Base-by-base conservation (phyloP, 2,888 invertebrate species). In the Eledone cirrhosa region DNA sequence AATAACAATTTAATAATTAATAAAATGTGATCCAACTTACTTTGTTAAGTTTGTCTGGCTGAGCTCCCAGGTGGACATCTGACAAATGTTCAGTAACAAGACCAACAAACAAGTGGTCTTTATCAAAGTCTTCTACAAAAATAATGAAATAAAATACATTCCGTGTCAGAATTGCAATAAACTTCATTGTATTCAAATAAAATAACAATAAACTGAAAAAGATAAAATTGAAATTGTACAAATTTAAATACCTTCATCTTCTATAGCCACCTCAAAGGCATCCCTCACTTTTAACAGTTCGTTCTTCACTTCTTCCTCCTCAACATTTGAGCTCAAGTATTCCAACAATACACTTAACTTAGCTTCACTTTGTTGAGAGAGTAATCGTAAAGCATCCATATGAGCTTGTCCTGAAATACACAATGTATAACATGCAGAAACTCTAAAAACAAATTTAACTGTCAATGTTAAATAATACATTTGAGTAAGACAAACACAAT, bases 381-480 rank as follows among this genome's bases (percentile, higher is more conserved):
- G 91, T 94, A 97, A 96, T 91, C 97, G 97, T 72, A 97, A 90
- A 0, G 97, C 97, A 92, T 97, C 97, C 80, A 97, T 92, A 89
- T 97, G 96, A 0, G 96, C 95, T 78, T 97, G 91, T 41, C 90
- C 90, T 90, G 80, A 13, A 80, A 41, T 14, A 22, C 1, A 75
- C 14, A 75, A 14, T 19, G 16, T 22, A 24, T 11, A 2, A 29
- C 27, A 67, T 27, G 14, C 27, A 29, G 67, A 65, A 65, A 27
- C 2, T 19, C 8, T 11, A 14, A 33, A 2, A 41, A 7, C 22
- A 41, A 22, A 16, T 8, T n/a, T 13, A 48, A 74, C 14, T n/a
- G 27, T 41, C 41, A 41, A 8, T 11, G 11, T 41, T 11, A 41
- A 41, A 41, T 41, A 41, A 41, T 2, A 41, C 11, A 8, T 41